Percentiles rank a stretch among this genome's conserved stretches.
phyloP scores from a whole-genome alignment of 2,113 vertebrate species.

The Dasyprocta punctata region DNA sequence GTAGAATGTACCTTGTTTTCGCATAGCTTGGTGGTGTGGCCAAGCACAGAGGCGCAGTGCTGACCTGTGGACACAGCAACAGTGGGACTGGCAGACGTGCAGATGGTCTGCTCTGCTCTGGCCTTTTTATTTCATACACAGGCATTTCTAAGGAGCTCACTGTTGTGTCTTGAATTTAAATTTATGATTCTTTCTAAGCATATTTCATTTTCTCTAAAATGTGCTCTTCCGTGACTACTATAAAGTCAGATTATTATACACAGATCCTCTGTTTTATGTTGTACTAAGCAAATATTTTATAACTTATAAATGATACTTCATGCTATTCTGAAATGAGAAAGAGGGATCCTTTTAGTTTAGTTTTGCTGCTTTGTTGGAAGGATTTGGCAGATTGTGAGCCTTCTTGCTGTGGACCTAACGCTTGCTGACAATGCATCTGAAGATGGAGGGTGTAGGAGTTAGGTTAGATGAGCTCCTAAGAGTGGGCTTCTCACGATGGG shows the following conservation, averaged over 20 bases:
- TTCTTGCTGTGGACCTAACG: background rate
- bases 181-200: background rate
- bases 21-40: background rate
- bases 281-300: background rate
- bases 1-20: background rate
- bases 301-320: background rate
- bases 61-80: background rate
- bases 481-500: background rate
- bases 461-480: background rate
- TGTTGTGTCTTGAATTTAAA: background rate
- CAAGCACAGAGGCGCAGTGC: too few relatives aligned
- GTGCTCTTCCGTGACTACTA: background rate
- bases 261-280: background rate
- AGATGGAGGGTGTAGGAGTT: background rate
- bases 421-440: background rate
- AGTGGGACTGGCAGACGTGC: background rate
- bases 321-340: constrained; percentile 10
- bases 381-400: background rate
- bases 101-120: background rate
- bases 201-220: constrained; percentile 44
- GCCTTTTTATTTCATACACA: background rate
- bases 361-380: background rate
- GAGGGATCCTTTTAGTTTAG: background rate
- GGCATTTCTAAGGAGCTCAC: background rate
- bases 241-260: background rate